phyloP scores from a whole-genome alignment of 30 jellyfish, hydroid and myxozoan genomes.

The Hydra vulgaris region DNA sequence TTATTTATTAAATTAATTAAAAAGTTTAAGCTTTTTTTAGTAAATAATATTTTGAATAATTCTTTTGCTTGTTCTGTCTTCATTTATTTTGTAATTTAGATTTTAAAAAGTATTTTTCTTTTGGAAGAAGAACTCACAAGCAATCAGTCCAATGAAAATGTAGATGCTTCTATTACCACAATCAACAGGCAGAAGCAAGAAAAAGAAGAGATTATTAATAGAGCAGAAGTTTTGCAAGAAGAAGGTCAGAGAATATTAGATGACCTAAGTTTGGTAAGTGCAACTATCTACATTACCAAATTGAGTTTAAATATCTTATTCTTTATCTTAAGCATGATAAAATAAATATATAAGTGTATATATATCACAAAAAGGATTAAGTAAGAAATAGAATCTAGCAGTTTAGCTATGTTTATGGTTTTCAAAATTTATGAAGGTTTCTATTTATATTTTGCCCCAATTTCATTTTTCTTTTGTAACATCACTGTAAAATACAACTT shows the following conservation, averaged over 20 bases:
- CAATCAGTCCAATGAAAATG: conserved; percentile 78
- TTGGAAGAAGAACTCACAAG: conserved; percentile 83
- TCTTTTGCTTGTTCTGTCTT: neutral
- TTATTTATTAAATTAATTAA: neutral
- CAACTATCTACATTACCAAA: neutral
- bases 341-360: no score
- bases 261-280: conserved; percentile 59
- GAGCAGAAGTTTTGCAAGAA: conserved; percentile 50
- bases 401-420: no score
- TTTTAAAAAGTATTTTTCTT: conserved; percentile 36
- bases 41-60: neutral
- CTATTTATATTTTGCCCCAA: neutral
- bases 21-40: neutral
- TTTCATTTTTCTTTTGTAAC: neutral
- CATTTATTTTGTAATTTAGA: conserved; percentile 20
- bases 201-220: conserved; percentile 62
- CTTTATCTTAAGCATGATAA: no score
- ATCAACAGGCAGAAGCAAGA: conserved; percentile 82
- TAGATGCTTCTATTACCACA: conserved; percentile 70
- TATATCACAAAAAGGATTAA: no score
- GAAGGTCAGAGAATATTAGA: conserved; percentile 58
- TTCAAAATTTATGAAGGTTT: neutral
- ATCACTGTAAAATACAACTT: no score
- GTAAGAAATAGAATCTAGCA: no score
- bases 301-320: neutral